Evolutionary conservation across 2,113 vertebrate species (phyloP), one percentile per base, ranked within the genome.

Genomic region (Herpailurus yagouaroundi): DNA sequence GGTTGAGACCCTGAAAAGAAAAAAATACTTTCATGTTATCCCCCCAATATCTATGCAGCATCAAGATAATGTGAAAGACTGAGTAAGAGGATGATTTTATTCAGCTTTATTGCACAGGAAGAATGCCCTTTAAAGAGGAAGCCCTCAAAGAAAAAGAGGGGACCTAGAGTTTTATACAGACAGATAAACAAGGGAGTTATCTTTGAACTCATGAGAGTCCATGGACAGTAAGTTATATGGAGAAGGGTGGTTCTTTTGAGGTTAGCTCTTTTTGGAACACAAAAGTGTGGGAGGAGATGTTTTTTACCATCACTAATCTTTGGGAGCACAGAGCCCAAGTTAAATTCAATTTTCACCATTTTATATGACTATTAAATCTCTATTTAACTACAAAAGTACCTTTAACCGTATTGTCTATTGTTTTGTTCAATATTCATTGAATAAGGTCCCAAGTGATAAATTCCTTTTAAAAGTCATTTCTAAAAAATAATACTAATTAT

Each of bases 401-500:
- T 94, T 95, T 36, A 88, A 69, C 7, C 68, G 16, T 13, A 41
- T 25, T 60, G 3, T 84, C 69, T 83, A 0, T n/a, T 82, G 69
- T 89, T 94, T 90, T 87, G 38, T 74, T 97, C 41, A 85, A 1
- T 50, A 88, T 33, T 8, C 8, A 64, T 68, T 90, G 31, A 79
- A 89, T 88, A 85, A 71, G 16, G 4, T 87, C 5, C 21, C 33
- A 87, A 31, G 4, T 80, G 69, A 93, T 60, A 81, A 80, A 69
- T 94, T 48, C 6, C 27, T 80, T 92, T 73, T 50, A 45, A 80
- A 97, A 94, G 52, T 71, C 4, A 88, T 92, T 38, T 94, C 36
- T 63, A 83, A 90, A 33, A 95, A 95, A 92, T 85, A 95, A 63
- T 91, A 29, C 16, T 86, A 91, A 90, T 87, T 66, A 80, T 95